Base-by-base conservation (phyloP, 2,797 vertebrate species). In the Meriones psammophilus region DNA sequence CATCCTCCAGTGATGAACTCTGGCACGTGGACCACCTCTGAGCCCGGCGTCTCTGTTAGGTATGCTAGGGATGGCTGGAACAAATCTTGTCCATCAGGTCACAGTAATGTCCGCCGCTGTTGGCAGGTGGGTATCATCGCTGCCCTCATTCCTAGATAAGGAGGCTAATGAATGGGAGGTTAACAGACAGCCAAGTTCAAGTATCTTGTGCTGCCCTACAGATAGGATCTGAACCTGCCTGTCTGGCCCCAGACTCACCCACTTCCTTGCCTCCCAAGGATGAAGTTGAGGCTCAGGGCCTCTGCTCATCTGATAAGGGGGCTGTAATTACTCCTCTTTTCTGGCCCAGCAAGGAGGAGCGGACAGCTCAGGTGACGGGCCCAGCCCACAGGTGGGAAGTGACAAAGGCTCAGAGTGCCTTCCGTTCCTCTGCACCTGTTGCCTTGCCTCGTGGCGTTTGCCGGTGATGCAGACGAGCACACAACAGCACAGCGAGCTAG, bases 301-400 rank as follows among this genome's bases (percentile, higher is more conserved):
- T 81, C 78, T 77, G 86, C 89, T 96, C 66, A 78, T 91, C 91
- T 91, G 94, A 86, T 96, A 77, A 93, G 20, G 56, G 50, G 42
- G 22, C 30, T 15, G 0, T 81, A 62, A 88, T 83, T 50, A 81
- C 77, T 74, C 8, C 68, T 92, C 84, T 80, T 88, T 92, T 80
- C 28, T 20, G 5, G 68, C n/a, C 18, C 22, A 79, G 62, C 64
- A 50, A 46, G 80, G 73, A 71, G 73, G 62, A 78, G 22, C 30
- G 0, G 71, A 17, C 78, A 64, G 83, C 86, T 80, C 66, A 18
- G 76, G 69, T 10, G 69, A n/a, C 33, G 18, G 71, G 66, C 73
- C 28, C 66, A 10, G 77, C 0, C 0, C 76, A n/a, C 79, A 77
- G 77, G 91, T 92, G 62, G 90, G 36, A 78, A 54, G 50, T 36